Conservation (phyloP, 92 coral and sea anemone genomes). For the Micromussa lordhowensis region DNA sequence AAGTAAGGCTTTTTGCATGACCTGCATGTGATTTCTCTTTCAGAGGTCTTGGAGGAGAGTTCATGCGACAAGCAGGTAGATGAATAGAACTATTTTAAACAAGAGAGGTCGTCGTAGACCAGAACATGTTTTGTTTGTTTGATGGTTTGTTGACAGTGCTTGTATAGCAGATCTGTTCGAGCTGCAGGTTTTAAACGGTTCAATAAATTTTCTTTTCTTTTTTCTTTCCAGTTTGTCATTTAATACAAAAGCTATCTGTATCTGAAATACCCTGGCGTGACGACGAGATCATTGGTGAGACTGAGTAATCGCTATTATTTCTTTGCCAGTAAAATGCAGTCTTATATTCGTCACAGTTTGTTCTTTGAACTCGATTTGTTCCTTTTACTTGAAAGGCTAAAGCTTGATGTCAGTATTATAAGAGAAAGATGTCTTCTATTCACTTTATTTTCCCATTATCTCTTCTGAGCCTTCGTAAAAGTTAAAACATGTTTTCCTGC, state of each 20-base stretch:
- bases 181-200: neutral
- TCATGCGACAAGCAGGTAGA: conserved; percentile 92
- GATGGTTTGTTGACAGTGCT: neutral
- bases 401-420: too few relatives aligned
- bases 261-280: conserved; percentile 88
- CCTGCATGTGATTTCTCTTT: conserved; percentile 2
- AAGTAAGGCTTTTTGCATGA: neutral
- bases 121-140: neutral
- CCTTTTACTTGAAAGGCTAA: too few relatives aligned
- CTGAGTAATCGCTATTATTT: neutral
- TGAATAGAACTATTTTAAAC: too few relatives aligned
- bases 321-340: neutral
- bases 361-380: too few relatives aligned
- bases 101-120: neutral
- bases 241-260: conserved; percentile 83
- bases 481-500: too few relatives aligned
- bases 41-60: conserved; percentile 97
- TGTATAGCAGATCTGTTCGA: neutral
- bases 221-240: conserved; percentile 84
- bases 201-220: neutral
- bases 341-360: too few relatives aligned
- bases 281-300: conserved; percentile 78
- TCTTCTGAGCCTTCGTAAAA: neutral
- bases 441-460: too few relatives aligned
- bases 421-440: too few relatives aligned